A percentile compares a stretch with the other conserved stretches of the same genome.
Conservation (phyloP, 2,113 vertebrate species). For the Oryzias melastigma region DNA sequence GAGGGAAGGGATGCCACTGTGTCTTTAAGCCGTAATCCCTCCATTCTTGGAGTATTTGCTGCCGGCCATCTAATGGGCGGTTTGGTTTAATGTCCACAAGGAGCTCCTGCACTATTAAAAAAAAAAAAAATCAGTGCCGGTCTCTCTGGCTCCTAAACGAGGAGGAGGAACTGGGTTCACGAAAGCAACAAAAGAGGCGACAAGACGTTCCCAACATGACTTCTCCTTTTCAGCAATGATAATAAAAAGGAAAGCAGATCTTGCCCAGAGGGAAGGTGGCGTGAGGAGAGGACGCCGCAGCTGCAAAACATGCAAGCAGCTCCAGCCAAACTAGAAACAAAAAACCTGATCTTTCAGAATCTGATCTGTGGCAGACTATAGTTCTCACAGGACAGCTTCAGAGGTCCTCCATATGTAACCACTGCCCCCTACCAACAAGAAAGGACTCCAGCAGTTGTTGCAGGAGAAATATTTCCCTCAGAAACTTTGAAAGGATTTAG, state of each 20-base stretch:
- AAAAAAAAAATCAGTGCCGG: constrained; percentile 42
- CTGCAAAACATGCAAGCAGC: no score
- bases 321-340: background rate
- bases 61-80: constrained; percentile 72
- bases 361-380: constrained; percentile 3
- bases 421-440: constrained; percentile 61
- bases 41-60: constrained; percentile 73
- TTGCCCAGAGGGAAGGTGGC: constrained; percentile 27
- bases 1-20: constrained; percentile 57
- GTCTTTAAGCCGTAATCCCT: constrained; percentile 78
- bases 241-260: constrained; percentile 30
- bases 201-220: constrained; percentile 64
- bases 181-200: constrained; percentile 59
- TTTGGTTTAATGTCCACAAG: constrained; percentile 75
- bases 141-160: constrained; percentile 54
- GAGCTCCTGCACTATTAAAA: constrained; percentile 68
- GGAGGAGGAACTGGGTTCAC: constrained; percentile 40
- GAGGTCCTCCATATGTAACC: constrained; percentile 48
- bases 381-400: constrained; percentile 2
- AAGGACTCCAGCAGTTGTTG: constrained; percentile 32
- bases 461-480: background rate
- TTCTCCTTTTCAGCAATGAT: no score
- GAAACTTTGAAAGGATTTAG: no score
- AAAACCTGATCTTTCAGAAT: constrained; percentile 2
- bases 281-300: constrained; percentile 20